Conservation (phyloP, 2,888 invertebrate species). For the Vesta saturnalis region DNA sequence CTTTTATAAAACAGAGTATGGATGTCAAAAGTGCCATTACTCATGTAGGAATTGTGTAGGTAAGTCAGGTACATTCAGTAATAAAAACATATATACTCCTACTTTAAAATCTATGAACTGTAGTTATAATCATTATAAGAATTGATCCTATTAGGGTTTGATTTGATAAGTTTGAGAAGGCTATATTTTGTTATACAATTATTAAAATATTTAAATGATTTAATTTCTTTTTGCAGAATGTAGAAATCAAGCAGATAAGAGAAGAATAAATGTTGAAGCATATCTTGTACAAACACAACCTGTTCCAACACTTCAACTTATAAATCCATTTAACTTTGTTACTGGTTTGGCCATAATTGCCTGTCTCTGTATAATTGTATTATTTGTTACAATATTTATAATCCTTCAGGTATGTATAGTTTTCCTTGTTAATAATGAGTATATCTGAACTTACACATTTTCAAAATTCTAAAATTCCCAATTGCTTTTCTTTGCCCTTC, state of each 20-base stretch:
- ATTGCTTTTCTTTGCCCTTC: too few species aligned
- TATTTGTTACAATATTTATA: conserved; percentile 77
- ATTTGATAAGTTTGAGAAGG: too few species aligned
- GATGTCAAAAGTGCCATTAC: conserved; percentile 89
- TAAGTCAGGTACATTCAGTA: conserved; percentile 55
- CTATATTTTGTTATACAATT: conserved; percentile 7
- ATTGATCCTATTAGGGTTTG: too few species aligned
- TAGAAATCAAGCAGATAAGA: conserved; percentile 59
- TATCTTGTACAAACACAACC: conserved; percentile 60
- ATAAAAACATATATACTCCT: too few species aligned
- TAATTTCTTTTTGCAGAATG: conserved; percentile 53
- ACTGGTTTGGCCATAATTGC: conserved; percentile 74
- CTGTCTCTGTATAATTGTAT: conserved; percentile 74
- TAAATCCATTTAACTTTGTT: conserved; percentile 69
- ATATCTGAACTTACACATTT: too few species aligned
- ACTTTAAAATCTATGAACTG: too few species aligned
- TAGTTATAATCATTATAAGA: too few species aligned
- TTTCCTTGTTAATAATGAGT: too few species aligned
- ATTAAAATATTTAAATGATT: background rate
- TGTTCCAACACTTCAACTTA: conserved; percentile 59
- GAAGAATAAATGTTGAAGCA: conserved; percentile 61
- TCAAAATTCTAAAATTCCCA: too few species aligned
- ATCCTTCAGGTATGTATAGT: conserved; percentile 72
- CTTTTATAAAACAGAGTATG: conserved; percentile 83
- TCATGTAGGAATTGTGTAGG: conserved; percentile 89